A percentile compares a stretch with the other conserved stretches of the same genome.
These are phyloP conservation scores for Epinephelus cyanopodus DNA, from an alignment of 2,113 vertebrate species.

Conservation along the genomic window DNA sequence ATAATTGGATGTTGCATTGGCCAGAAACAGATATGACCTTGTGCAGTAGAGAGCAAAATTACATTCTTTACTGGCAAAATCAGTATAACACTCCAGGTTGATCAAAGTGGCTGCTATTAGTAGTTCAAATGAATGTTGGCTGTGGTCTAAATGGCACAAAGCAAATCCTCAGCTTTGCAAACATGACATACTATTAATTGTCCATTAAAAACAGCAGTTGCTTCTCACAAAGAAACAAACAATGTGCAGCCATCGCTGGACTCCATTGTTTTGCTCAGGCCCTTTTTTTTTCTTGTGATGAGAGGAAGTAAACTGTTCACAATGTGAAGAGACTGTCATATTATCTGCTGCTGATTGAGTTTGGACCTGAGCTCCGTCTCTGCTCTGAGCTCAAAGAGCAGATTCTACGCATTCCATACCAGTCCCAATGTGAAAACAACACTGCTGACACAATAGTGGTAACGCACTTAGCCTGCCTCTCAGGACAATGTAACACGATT, in stretches of 20 bases:
- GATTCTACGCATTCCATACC: slow-evolving; percentile 41
- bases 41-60: background rate
- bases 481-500: slow-evolving; percentile 62
- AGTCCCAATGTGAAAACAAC: slow-evolving; percentile 42
- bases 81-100: background rate
- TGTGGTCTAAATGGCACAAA: slow-evolving; percentile 22
- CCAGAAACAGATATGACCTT: background rate
- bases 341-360: slow-evolving; percentile 60
- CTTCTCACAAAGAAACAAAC: slow-evolving; percentile 3
- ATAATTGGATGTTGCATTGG: background rate
- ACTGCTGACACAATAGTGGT: slow-evolving; percentile 48
- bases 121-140: slow-evolving; percentile 20
- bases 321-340: slow-evolving; percentile 33
- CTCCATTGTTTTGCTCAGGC: slow-evolving; percentile 18
- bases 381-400: slow-evolving; percentile 32
- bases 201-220: slow-evolving; percentile 12
- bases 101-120: slow-evolving; percentile 16
- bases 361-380: slow-evolving; percentile 36
- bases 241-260: slow-evolving; percentile 21
- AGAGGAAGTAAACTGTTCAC: slow-evolving; percentile 33
- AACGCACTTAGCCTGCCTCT: slow-evolving; percentile 65
- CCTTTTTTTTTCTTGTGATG: background rate
- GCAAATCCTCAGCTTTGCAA: background rate
- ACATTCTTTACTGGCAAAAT: background rate
- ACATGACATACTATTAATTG: slow-evolving; percentile 9